These are phyloP conservation scores for Salvelinus sp. DNA, from an alignment of 2,113 vertebrate species.

Conservation along the genomic window DNA sequence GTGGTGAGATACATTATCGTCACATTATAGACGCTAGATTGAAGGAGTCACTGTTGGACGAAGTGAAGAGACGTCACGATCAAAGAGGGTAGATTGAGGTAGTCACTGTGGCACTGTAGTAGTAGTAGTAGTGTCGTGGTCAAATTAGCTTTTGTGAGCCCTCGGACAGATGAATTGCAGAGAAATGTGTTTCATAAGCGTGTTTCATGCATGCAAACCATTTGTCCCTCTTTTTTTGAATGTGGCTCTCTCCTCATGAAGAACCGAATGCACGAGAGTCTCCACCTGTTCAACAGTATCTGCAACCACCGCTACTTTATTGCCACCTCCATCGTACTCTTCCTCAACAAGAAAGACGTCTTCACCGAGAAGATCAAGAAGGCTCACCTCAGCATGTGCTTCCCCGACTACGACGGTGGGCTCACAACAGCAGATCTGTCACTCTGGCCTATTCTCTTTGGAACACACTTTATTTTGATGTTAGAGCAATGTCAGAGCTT, in stretches of 20 bases:
- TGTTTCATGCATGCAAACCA: no score
- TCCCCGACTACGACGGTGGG: slow-evolving; percentile 94
- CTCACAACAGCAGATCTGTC: not conserved
- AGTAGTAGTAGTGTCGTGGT: no score
- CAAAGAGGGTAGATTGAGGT: no score
- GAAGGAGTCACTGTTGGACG: no score
- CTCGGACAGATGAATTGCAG: no score
- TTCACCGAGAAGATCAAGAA: slow-evolving; percentile 97
- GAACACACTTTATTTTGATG: no score
- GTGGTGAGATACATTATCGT: slow-evolving; percentile 74
- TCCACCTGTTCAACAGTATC: slow-evolving; percentile 99
- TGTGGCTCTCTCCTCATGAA: slow-evolving; percentile 46
- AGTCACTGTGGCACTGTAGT: no score
- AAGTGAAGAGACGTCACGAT: no score
- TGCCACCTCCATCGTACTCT: slow-evolving; percentile 94
- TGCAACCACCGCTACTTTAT: slow-evolving; percentile 97
- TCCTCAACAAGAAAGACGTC: slow-evolving; percentile 98
- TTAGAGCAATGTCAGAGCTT: no score
- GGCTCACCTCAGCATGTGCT: slow-evolving; percentile 97
- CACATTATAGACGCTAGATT: slow-evolving; percentile 89
- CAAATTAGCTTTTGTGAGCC: no score
- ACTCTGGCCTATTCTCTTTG: not conserved
- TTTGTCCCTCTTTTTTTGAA: not conserved
- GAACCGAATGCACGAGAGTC: slow-evolving; percentile 99
- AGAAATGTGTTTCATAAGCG: no score